phyloP scores from a whole-genome alignment of 1,140 invertebrate genomes.

The Brachionus rubens region DNA sequence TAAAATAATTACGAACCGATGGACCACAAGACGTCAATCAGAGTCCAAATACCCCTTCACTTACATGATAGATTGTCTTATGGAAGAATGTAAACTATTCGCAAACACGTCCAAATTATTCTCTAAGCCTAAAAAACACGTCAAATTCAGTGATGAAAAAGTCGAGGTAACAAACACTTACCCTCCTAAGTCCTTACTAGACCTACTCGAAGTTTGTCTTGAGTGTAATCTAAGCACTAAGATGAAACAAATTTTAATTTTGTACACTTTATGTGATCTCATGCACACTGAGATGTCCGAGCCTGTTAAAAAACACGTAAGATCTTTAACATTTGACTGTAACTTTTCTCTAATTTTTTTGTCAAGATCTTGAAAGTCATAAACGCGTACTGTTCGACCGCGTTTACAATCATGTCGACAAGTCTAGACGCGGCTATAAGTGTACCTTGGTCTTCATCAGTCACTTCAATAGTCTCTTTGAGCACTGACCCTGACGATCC shows the following conservation, averaged over 20 bases:
- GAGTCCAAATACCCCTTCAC: constrained; percentile 20
- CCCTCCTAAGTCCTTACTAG: not conserved
- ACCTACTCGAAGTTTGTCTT: constrained; percentile 16
- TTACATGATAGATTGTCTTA: constrained; percentile 32
- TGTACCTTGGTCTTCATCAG: constrained; percentile 15
- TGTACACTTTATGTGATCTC: constrained; percentile 1
- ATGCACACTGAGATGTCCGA: constrained; percentile 24
- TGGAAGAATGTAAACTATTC: not conserved
- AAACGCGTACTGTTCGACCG: constrained; percentile 16
- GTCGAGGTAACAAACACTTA: not conserved
- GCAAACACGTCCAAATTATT: constrained; percentile 26
- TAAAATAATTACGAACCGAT: constrained; percentile 13
- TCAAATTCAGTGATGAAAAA: not conserved
- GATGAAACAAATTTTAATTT: constrained; percentile 23
- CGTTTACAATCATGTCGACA: constrained; percentile 21
- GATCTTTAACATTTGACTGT: too few relatives aligned
- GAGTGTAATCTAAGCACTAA: constrained; percentile 31
- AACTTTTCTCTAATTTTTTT: too few relatives aligned
- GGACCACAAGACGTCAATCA: not conserved
- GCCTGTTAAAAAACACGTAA: constrained; percentile 6
- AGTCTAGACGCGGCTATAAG: constrained; percentile 11
- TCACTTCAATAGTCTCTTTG: constrained; percentile 9
- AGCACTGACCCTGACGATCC: constrained; percentile 13
- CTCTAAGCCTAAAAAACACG: not conserved
- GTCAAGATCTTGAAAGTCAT: constrained; percentile 8